Evolutionary conservation across 1,140 invertebrate species (phyloP), one percentile per base, ranked within the genome.

Genomic region (Drosophila bipectinata): DNA sequence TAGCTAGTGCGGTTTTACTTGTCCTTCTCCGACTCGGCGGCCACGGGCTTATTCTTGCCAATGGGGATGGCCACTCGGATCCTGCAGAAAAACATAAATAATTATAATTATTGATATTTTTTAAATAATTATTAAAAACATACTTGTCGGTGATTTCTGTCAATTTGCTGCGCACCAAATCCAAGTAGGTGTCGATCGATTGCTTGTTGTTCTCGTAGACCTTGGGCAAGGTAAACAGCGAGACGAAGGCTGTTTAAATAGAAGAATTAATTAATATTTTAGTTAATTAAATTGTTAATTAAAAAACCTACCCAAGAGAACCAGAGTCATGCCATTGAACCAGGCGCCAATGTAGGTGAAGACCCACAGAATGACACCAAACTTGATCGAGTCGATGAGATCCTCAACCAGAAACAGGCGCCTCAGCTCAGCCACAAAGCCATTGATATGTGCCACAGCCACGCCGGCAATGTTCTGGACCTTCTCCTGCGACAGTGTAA

Each of bases 201-300:
- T 96, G 94, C 94, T 99, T 98, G 94, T 99, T 99, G 92, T 97
- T 97, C 94, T 99, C 98, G 92, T 99, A 99, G 24, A 99, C 95
- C 93, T 99, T 99, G 24, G 98, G 98, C 92, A 99, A 93, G 69
- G 98, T 97, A 94, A 99, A 99, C 72, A 99, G 93, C 67, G 96
- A 96, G 76, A 99, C 95, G 92, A 98, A 97, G 84, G 95, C 97
- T 98, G 92, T 34, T 49, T 5, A 14, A 47, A n/a, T 8, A 44
- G 21, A 39, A 7, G 12, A 15, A 1, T 30, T 18, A 57, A 24
- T 9, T 28, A 2, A 7, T 12, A 4, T 24, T 1, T n/a, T 3
- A 28, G 0, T 10, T 10, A 32, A 8, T 4, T 3, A n/a, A 4
- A 3, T n/a, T 7, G 0, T 6, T 4, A 32, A 14, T 5, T 14